Evolutionary conservation across 1,140 invertebrate species (phyloP).

Genomic region (Sinella curviseta): DNA sequence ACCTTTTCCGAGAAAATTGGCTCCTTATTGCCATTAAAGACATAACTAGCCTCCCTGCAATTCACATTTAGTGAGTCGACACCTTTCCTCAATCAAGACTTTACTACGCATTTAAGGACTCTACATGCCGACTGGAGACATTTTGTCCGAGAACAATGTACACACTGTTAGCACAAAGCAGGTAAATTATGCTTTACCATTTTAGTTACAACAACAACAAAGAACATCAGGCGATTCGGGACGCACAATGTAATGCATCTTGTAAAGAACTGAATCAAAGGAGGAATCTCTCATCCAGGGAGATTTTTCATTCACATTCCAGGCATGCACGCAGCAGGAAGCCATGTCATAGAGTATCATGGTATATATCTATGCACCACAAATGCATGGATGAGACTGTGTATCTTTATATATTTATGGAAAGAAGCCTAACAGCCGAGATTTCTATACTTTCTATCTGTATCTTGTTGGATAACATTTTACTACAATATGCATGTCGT

Average conservation of each 20-base stretch:
- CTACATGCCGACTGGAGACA: no score
- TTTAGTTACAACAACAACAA: no score
- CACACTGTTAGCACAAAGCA: no score
- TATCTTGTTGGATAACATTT: background rate
- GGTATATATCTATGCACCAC: no score
- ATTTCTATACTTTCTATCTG: background rate
- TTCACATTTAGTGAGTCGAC: background rate
- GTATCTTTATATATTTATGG: background rate
- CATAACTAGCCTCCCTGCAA: background rate
- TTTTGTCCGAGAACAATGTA: no score
- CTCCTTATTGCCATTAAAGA: background rate
- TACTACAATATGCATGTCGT: background rate
- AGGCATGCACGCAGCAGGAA: constrained; percentile 16
- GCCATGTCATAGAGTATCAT: background rate
- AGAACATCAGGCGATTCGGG: no score
- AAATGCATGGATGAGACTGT: no score
- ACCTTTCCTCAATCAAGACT: no score
- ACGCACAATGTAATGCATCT: no score
- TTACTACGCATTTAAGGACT: no score
- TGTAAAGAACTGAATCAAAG: background rate
- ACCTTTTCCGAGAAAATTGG: constrained; percentile 15
- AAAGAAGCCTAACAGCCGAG: background rate
- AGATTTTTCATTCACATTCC: constrained; percentile 16
- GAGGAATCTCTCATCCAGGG: background rate
- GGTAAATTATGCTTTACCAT: no score